Evolutionary conservation across 2,797 vertebrate species (phyloP).

Genomic region (Perdix hodgsoniae): DNA sequence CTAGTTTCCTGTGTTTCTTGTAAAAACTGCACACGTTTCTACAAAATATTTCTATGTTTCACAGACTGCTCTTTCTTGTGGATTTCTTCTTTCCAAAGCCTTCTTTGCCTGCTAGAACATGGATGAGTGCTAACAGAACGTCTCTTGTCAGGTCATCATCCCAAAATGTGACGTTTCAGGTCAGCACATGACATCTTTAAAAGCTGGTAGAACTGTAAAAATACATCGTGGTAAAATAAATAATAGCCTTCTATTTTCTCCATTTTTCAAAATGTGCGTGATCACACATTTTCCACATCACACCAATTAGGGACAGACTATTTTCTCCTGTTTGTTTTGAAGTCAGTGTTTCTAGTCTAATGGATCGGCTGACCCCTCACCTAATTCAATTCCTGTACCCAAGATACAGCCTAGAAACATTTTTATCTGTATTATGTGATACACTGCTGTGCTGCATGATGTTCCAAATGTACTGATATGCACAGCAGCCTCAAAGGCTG

Average conservation of each 20-base stretch:
- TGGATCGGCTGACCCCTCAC: background rate
- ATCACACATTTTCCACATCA: background rate
- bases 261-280: background rate
- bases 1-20: background rate
- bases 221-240: background rate
- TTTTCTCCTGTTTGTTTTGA: background rate
- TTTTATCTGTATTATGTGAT: background rate
- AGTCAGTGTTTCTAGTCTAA: background rate
- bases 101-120: rapidly evolving
- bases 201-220: background rate
- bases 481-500: background rate
- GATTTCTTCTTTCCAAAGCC: background rate
- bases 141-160: background rate
- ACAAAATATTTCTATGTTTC: background rate
- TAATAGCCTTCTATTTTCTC: background rate
- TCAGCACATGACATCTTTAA: background rate
- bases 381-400: background rate
- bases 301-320: rapidly evolving
- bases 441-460: background rate
- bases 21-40: background rate
- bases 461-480: background rate
- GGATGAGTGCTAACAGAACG: background rate
- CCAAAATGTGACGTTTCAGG: background rate
- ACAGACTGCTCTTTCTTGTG: background rate
- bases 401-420: too few relatives aligned